Evolutionary conservation across 2,888 invertebrate genomes (phyloP), one percentile per base, ranked within the genome.

Genomic region (Linnaemya tessellans): DNA sequence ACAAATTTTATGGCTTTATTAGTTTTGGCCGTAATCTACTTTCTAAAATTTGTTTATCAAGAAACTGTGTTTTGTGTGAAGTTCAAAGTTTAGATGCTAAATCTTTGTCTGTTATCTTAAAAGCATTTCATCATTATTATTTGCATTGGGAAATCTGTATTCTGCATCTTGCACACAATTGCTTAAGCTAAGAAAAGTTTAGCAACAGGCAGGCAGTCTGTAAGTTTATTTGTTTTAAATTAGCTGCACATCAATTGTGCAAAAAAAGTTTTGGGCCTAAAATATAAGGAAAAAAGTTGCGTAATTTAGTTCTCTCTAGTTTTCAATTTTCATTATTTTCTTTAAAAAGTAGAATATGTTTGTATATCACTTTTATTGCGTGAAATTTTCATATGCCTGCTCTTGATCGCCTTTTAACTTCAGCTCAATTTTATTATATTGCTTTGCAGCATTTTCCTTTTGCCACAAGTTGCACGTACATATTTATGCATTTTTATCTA

Each of bases 1-100:
- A 58, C 65, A 67, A 51, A 13, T 58, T 79, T 73, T 80, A 80
- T 60, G 64, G 73, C 80, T 67, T 30, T 73, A 67, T 80, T 80
- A 80, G 38, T 54, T n/a, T 18, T 2, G 41, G 30, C 11, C 3
- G 20, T 35, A 46, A 71, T 43, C 18, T 71, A 62, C 79, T 79
- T 79, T 71, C 70, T 79, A 79, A 75, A 62, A 20, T 73, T 30
- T 49, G 22, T 41, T 15, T 38, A 22, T 7, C 9, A 0, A 35
- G 7, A 25, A 49, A 60, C 20, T 41, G 65, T 60, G 18, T 0
- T 5, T 13, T 67, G 38, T 25, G 9, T 67, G 67, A 65, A 82
- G 71, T 77, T 82, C 58, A 82, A 77, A 82, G 82, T 82, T 70
- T 71, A 65, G 56, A 46, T 58, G 3, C 0, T 30, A 18, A 22